Base-by-base conservation (phyloP, 2,113 vertebrate genomes). In the Ictidomys tridecemlineatus region DNA sequence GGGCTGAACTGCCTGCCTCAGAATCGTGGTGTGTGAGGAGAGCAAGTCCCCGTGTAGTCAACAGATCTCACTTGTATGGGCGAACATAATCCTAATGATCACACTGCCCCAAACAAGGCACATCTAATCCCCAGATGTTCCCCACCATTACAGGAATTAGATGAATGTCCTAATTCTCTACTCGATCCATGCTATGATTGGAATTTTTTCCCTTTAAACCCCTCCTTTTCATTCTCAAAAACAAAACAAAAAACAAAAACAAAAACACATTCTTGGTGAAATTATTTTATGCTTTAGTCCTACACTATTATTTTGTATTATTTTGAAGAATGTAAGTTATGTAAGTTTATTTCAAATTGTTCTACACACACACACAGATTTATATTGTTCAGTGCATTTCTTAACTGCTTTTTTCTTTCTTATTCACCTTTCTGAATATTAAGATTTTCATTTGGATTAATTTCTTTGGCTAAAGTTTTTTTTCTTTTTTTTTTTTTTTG, bases 221-320 rank as follows among this genome's bases (percentile, higher is more conserved):
- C 37, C 93, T 77, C 28, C 42, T 74, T 5, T 26, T 85, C 39
- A 67, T 82, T 85, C 37, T 72, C 63, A 63, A n/a, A 53, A 61
- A 61, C 53, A 63, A 30, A 53, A 58, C 53, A 67, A 53, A 84
- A 72, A 48, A 48, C 8, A 12, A 39, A 39, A 39, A 39, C 39
- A 42, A 42, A 42, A 42, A 42, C 39, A 42, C 48, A 48, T 34
- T 61, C 42, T 91, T 77, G 63, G 34, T 82, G 63, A 61, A 93
- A 87, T 88, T 70, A 89, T 78, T 94, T 56, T 79, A 45, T 85
- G 34, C 58, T 91, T 89, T 72, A n/a, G 45, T 85, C 89, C 39
- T 83, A 56, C 74, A 51, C 32, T 61, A 67, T 67, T n/a, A n/a
- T 56, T 69, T 92, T 84, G 16, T 48, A 30, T 67, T 30, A 86